Evolutionary conservation across 2,797 vertebrate genomes (phyloP).

Genomic region (Pristis pectinata): DNA sequence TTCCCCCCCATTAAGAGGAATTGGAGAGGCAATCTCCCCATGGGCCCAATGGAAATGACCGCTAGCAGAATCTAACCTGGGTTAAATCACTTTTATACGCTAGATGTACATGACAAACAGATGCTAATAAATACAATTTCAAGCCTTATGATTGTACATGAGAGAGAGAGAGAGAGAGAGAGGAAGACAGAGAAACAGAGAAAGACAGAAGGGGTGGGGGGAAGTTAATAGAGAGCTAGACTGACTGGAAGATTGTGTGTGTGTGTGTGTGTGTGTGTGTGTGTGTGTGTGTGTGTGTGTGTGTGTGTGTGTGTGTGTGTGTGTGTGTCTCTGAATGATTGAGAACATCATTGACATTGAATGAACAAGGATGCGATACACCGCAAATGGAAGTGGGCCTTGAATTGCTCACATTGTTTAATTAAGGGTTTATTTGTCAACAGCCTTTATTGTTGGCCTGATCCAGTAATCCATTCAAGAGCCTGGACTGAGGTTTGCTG

Average conservation of each 20-base stretch:
- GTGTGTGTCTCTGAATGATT: neutral
- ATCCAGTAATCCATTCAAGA: neutral
- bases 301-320: neutral
- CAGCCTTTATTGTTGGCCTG: neutral
- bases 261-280: no score
- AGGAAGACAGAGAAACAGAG: neutral
- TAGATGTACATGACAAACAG: no score
- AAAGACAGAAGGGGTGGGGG: neutral
- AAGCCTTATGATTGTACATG: no score
- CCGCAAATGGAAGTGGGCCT: neutral
- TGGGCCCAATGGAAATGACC: no score
- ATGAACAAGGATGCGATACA: neutral
- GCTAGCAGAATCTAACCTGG: no score
- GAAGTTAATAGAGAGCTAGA: neutral
- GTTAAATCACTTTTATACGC: no score
- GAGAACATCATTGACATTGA: neutral
- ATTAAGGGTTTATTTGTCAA: neutral
- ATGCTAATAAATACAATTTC: no score
- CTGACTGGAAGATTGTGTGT: neutral
- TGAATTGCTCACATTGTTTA: neutral
- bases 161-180: neutral
- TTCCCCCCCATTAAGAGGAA: no score
- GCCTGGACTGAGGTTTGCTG: neutral
- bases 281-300: neutral
- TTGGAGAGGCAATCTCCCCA: no score